Evolutionary conservation across 2,113 vertebrate genomes (phyloP).

Genomic region (Ardeotis arabs): DNA sequence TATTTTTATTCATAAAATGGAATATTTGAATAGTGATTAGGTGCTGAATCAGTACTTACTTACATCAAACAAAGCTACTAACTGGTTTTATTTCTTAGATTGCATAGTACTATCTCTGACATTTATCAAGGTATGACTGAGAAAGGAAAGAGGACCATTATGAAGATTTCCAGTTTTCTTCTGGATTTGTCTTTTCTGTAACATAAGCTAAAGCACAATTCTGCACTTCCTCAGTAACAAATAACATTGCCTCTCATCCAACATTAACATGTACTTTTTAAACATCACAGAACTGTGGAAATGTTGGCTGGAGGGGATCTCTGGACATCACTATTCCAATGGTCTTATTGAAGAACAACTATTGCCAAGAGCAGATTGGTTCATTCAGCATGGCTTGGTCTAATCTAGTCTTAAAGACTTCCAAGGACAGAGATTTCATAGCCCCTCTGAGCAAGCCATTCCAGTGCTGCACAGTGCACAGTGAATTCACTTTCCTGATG

Average conservation of each 20-base stretch:
- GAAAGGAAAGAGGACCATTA: neutral
- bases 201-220: neutral
- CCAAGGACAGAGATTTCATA: neutral
- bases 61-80: neutral
- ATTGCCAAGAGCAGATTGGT: rapidly evolving
- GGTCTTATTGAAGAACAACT: neutral
- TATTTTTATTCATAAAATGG: neutral
- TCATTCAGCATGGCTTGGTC: neutral
- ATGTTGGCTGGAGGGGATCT: neutral
- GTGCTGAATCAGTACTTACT: neutral
- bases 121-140: neutral
- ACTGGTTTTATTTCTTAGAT: neutral
- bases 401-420: neutral
- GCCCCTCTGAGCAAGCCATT: neutral
- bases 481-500: neutral
- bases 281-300: neutral
- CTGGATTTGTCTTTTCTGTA: neutral
- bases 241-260: neutral
- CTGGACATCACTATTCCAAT: neutral
- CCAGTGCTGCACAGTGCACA: neutral
- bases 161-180: neutral
- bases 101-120: neutral
- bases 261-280: neutral
- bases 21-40: neutral
- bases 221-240: neutral